phyloP scores from a whole-genome alignment of 2,797 vertebrate species.

The Steatocranus sp. region DNA sequence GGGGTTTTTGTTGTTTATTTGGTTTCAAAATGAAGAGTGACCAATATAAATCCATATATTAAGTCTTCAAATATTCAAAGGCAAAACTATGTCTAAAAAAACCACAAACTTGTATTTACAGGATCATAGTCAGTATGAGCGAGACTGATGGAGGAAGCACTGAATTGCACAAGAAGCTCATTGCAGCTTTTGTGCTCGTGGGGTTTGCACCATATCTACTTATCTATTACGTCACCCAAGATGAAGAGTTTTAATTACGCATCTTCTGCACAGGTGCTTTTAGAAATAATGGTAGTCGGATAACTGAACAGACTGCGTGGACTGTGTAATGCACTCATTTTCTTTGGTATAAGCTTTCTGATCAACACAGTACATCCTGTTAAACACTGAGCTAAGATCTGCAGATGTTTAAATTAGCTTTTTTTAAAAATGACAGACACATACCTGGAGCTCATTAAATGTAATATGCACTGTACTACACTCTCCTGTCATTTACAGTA shows the following conservation, averaged over 20 bases:
- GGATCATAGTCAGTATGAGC: background rate
- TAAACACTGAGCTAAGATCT: background rate
- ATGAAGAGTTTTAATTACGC: background rate
- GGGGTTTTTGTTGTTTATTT: background rate
- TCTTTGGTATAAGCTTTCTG: background rate
- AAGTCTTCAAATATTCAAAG: background rate
- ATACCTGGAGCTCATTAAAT: slow-evolving; percentile 58
- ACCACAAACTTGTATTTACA: background rate
- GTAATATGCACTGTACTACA: slow-evolving; percentile 3
- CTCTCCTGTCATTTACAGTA: slow-evolving; percentile 43
- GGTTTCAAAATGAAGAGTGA: background rate
- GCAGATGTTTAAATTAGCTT: slow-evolving; percentile 22
- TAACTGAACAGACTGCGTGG: background rate
- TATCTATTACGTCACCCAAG: background rate
- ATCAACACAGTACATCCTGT: background rate
- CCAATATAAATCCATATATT: background rate
- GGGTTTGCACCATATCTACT: background rate
- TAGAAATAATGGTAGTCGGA: background rate
- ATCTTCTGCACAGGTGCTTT: background rate
- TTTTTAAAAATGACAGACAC: slow-evolving; percentile 15
- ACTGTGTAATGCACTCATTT: background rate
- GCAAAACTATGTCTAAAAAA: background rate
- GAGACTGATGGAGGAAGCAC: background rate
- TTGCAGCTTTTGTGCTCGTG: background rate
- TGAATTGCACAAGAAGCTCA: background rate